Conservation (phyloP, 2,113 vertebrate genomes). For the Heterotilapia buettikoferi region DNA sequence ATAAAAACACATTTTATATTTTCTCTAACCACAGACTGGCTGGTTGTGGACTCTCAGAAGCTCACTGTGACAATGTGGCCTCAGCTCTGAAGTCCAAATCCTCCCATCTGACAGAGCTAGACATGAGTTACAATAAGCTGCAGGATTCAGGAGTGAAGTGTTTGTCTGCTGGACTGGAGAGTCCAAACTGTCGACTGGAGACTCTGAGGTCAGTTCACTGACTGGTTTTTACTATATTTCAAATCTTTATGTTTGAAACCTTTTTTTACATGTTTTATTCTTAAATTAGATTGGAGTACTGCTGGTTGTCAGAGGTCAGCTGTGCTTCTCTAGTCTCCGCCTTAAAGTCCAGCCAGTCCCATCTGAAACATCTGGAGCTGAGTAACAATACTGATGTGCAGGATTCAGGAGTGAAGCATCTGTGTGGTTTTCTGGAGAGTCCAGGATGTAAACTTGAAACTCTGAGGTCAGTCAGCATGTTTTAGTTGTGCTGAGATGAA, state of each 20-base stretch:
- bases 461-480: not conserved
- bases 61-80: not conserved
- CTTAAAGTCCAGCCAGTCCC: not conserved
- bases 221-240: not conserved
- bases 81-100: not conserved
- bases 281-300: not conserved
- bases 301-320: not conserved
- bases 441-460: not conserved
- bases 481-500: not conserved
- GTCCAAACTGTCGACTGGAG: not conserved
- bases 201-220: not conserved
- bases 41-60: not conserved
- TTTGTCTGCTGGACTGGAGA: not conserved
- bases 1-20: not conserved
- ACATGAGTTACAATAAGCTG: not conserved
- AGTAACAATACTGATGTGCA: not conserved
- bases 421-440: not conserved
- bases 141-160: not conserved
- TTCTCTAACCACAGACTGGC: not conserved
- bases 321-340: not conserved
- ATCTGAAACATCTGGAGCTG: not conserved
- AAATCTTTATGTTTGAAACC: accelerated
- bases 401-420: not conserved
- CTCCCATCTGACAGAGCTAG: not conserved
- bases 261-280: not conserved